Evolutionary conservation across 2,888 invertebrate species (phyloP).

Genomic region (Catocala nupta): DNA sequence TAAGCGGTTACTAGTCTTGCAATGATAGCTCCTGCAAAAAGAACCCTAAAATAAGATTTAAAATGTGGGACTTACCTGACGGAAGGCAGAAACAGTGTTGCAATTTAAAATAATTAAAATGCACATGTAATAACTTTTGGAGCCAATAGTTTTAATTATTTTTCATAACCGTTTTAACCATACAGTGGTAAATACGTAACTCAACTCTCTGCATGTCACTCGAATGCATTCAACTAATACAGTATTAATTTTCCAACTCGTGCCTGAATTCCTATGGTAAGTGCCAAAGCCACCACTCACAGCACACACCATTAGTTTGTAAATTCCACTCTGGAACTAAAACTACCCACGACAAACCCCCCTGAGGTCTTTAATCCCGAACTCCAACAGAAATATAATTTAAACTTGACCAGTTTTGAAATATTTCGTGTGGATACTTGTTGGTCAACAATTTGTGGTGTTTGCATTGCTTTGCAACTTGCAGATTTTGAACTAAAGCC

Average conservation of each 20-base stretch:
- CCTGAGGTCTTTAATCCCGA: constrained; percentile 18
- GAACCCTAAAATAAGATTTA: no score
- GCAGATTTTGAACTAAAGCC: not conserved
- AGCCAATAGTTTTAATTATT: no score
- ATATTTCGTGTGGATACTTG: constrained; percentile 32
- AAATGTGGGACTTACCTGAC: no score
- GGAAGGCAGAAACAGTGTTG: no score
- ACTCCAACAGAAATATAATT: constrained; percentile 46
- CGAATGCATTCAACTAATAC: not conserved
- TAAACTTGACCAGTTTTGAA: constrained; percentile 39
- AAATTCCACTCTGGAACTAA: constrained; percentile 14
- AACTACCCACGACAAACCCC: constrained; percentile 13
- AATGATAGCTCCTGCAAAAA: no score
- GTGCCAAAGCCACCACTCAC: not conserved
- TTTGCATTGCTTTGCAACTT: constrained; percentile 3
- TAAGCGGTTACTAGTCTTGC: no score
- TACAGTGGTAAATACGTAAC: no score
- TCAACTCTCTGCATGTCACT: no score
- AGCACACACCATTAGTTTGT: constrained; percentile 13
- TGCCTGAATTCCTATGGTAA: not conserved
- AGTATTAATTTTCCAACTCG: not conserved
- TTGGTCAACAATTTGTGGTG: constrained; percentile 30
- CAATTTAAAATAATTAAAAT: no score
- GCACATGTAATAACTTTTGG: no score
- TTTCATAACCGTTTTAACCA: no score